phyloP scores from a whole-genome alignment of 2,113 vertebrate species.

The Carassius auratus region DNA sequence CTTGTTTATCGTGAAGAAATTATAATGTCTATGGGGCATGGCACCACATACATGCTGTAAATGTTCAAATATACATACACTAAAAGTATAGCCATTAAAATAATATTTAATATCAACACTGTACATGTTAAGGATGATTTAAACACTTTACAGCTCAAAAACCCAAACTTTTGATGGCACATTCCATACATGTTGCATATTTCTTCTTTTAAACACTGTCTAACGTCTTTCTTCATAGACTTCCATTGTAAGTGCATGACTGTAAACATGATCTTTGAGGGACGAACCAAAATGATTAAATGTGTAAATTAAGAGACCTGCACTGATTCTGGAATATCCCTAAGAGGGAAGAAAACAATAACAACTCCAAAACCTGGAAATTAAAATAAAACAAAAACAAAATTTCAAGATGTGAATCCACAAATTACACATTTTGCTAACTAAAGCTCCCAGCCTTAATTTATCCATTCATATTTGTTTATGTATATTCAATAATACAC shows the following conservation, averaged over 20 bases:
- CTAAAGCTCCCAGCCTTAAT: neutral
- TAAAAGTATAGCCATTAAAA: neutral
- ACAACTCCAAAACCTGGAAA: neutral
- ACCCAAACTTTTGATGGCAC: neutral
- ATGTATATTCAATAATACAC: conserved; percentile 27
- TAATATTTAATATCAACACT: too few relatives aligned
- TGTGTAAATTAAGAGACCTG: neutral
- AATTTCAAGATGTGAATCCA: neutral
- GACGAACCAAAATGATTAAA: neutral
- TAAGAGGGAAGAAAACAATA: neutral
- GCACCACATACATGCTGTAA: neutral
- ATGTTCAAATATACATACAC: neutral
- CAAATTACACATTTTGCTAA: neutral
- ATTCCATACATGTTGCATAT: neutral
- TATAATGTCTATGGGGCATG: neutral
- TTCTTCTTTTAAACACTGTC: neutral
- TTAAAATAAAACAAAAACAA: neutral
- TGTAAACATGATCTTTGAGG: neutral
- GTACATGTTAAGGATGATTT: neutral
- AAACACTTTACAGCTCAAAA: neutral
- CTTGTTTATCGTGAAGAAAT: neutral
- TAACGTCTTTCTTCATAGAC: neutral
- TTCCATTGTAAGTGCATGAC: neutral
- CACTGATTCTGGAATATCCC: neutral
- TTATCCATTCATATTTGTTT: conserved; percentile 22